Conservation (phyloP, 2,888 invertebrate species). For the Endomychus coccineus region DNA sequence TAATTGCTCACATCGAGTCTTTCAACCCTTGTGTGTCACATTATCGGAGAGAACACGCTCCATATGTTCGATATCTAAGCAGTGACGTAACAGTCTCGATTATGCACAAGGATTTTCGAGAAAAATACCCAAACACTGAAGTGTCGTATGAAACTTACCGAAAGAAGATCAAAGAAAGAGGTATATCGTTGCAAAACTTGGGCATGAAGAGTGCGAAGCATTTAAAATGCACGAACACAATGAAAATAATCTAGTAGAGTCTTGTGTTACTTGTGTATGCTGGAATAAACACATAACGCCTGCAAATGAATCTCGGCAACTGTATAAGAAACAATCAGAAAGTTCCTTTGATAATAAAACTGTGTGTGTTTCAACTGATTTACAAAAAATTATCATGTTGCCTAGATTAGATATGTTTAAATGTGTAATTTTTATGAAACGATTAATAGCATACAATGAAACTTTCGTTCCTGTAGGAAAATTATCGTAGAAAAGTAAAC, state of each 20-base stretch:
- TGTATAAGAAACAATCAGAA: constrained; percentile 14
- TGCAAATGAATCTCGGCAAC: constrained; percentile 10
- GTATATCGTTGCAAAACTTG: constrained; percentile 13
- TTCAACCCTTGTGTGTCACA: constrained; percentile 16
- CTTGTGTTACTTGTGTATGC: constrained; percentile 11
- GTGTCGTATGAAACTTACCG: constrained; percentile 12
- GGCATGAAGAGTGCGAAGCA: constrained; percentile 12
- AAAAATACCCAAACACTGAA: constrained; percentile 14
- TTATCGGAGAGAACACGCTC: constrained; percentile 17
- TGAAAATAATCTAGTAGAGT: constrained; percentile 10
- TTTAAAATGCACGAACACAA: constrained; percentile 14
- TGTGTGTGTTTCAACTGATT: no score
- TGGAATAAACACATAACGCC: constrained; percentile 13
- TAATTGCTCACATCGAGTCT: no score
- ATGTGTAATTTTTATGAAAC: constrained; percentile 22
- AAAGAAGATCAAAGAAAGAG: constrained; percentile 8
- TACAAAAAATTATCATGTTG: constrained; percentile 10
- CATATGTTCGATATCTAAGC: constrained; percentile 13
- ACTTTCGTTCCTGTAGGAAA: constrained; percentile 21
- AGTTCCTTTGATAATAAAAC: constrained; percentile 9
- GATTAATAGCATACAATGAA: constrained; percentile 19
- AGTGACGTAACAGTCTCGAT: constrained; percentile 14
- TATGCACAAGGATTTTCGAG: constrained; percentile 14
- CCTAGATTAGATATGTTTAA: constrained; percentile 3
- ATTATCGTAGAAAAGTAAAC: constrained; percentile 2